Evolutionary conservation across 2,113 vertebrate species (phyloP), one percentile per base, ranked within the genome.

Genomic region (Carassius auratus): DNA sequence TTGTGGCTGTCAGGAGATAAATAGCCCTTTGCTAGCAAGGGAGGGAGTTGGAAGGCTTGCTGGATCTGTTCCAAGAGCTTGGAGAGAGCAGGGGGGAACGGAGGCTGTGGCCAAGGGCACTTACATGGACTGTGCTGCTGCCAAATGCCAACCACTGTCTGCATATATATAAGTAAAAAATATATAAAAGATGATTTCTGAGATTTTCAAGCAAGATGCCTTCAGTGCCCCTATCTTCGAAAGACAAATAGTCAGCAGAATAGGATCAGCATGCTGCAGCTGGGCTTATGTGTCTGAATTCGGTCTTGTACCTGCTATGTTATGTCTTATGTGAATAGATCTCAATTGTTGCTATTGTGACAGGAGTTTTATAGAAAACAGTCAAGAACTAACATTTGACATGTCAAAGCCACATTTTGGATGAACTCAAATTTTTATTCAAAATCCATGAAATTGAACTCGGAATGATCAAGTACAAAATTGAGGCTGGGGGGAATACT

Each of bases 1-100:
- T 52, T 62, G 76, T 86, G 83, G 82, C 89, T 90, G 66, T 86
- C 73, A 52, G 84, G 69, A 89, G 87, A 91, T 87, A 86, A 87
- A 87, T 86, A 85, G 75, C 71, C 83, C 61, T 73, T 30, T 33
- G 76, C 76, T 50, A 61, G 82, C 77, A 23, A 74, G 57, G 38
- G 75, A 19, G n/a, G 33, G 48, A 74, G 59, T 68, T 52, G 62
- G 36, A 64, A 73, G 66, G 42, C 62, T 15, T 68, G 17, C 74
- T 85, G 90, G 87, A 89, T 36, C 21, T 33, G 33, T 83, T 83
- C 80, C 87, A 87, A n/a, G 52, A 76, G 19, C 64, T 61, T 33
- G 26, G 33, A 80, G 68, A 85, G 76, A 15, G 66, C 36, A 75
- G 69, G 52, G 74, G n/a, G 73, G 75, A 85, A 50, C 12, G 50